Percentiles rank a stretch among this genome's conserved stretches.
These are phyloP conservation scores for Melinaea menophilus DNA, from an alignment of 2,888 invertebrate genomes.

Conservation along the genomic window DNA sequence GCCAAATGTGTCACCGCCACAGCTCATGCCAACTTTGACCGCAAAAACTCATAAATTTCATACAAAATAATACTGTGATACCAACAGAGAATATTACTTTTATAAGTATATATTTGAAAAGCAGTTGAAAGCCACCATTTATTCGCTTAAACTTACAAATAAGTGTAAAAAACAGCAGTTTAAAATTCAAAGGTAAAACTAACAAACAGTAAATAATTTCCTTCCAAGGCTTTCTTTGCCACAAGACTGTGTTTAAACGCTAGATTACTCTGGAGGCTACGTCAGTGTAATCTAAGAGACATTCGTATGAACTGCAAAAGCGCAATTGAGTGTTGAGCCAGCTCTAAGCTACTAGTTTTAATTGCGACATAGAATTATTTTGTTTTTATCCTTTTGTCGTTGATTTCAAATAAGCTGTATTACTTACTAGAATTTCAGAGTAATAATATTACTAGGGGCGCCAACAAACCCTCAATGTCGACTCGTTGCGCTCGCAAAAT, in stretches of 20 bases:
- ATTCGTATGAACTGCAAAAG: constrained; percentile 31
- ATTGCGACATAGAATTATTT: constrained; percentile 12
- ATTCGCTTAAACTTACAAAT: neutral
- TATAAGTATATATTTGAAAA: neutral
- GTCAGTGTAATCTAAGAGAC: constrained; percentile 31
- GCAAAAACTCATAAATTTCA: constrained; percentile 1
- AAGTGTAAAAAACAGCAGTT: constrained; percentile 6
- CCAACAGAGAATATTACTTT: neutral
- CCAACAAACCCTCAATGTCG: no score
- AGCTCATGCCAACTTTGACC: constrained; percentile 4
- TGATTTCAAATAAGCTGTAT: neutral
- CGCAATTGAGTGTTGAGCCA: constrained; percentile 26
- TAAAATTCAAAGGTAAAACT: constrained; percentile 19
- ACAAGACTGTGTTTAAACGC: constrained; percentile 25
- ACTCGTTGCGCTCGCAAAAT: no score
- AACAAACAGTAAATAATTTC: constrained; percentile 26
- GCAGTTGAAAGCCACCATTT: constrained; percentile 7
- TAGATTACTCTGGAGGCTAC: constrained; percentile 26
- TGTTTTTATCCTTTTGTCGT: neutral
- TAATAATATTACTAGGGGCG: no score
- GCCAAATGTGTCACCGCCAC: constrained; percentile 8
- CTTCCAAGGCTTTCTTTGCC: constrained; percentile 18
- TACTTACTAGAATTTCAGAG: no score
- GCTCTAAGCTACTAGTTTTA: constrained; percentile 19
- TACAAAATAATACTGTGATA: neutral